phyloP scores from a whole-genome alignment of 2,113 vertebrate genomes.

The Chloebia gouldiae region DNA sequence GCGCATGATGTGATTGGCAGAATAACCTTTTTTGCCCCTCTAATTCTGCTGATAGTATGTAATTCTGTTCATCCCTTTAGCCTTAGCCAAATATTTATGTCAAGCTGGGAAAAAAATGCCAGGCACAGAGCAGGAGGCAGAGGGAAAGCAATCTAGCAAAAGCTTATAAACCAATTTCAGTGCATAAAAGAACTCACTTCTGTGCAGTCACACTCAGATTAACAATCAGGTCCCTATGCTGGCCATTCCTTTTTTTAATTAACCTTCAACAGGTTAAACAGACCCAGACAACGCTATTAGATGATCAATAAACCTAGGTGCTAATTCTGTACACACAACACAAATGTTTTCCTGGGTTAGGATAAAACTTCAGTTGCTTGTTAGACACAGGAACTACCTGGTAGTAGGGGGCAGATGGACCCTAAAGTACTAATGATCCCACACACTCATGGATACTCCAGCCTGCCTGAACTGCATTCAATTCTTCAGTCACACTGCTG shows the following conservation, averaged over 20 bases:
- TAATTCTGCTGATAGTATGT: constrained; percentile 12
- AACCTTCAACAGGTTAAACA: constrained; percentile 4
- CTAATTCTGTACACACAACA: not conserved
- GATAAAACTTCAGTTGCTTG: not conserved
- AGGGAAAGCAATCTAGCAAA: constrained; percentile 20
- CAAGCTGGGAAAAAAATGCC: constrained; percentile 54
- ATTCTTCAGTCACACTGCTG: not conserved
- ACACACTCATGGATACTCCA: not conserved
- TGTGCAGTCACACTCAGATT: not conserved
- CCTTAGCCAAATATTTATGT: constrained; percentile 57
- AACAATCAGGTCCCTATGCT: not conserved
- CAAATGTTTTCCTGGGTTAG: not conserved
- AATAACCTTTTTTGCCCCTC: not conserved
- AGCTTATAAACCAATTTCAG: constrained; percentile 13
- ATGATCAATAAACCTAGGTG: not conserved
- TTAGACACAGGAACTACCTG: not conserved
- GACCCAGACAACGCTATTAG: not conserved
- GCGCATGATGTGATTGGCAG: not conserved
- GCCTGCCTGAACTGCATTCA: not conserved
- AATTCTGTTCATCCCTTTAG: constrained; percentile 51
- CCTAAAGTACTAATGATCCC: not conserved
- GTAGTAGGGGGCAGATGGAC: not conserved
- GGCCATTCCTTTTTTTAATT: constrained; percentile 6
- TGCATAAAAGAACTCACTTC: not conserved
- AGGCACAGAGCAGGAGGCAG: not conserved